These are phyloP conservation scores for Channa striata DNA, from an alignment of 2,797 vertebrate genomes.

Conservation along the genomic window DNA sequence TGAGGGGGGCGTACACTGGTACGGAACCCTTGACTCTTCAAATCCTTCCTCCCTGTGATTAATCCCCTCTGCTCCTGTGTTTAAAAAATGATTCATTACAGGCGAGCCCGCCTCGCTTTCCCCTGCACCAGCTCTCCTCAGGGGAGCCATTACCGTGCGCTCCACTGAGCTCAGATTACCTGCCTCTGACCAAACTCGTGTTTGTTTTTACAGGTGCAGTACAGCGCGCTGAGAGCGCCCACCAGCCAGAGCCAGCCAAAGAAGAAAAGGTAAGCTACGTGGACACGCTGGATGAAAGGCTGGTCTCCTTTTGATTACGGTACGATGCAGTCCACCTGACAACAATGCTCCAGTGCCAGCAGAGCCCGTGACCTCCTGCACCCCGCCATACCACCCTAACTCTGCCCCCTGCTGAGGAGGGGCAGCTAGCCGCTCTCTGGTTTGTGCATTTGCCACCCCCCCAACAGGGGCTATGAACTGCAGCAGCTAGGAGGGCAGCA, in stretches of 20 bases:
- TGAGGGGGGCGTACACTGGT: constrained; percentile 75
- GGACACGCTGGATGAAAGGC: constrained; percentile 66
- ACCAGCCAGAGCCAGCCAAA: constrained; percentile 87
- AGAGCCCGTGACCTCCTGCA: constrained; percentile 63
- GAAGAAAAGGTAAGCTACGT: constrained; percentile 87
- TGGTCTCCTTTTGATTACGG: constrained; percentile 60
- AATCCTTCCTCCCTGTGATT: constrained; percentile 96
- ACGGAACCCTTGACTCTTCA: constrained; percentile 96
- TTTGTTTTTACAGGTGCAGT: constrained; percentile 99
- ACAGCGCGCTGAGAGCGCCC: constrained; percentile 87
- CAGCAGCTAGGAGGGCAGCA: constrained; percentile 77
- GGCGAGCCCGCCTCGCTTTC: constrained; percentile 89
- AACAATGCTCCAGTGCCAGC: constrained; percentile 73
- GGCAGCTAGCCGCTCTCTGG: constrained; percentile 70
- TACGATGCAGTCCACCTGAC: constrained; percentile 71
- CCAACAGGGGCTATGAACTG: constrained; percentile 79
- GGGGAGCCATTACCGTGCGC: constrained; percentile 94
- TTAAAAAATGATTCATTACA: constrained; percentile 99
- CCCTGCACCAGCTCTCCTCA: constrained; percentile 86
- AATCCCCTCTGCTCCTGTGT: constrained; percentile 97
- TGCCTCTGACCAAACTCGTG: constrained; percentile 89
- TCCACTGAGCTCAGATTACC: constrained; percentile 92
- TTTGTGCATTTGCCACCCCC: constrained; percentile 75
- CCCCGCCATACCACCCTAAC: constrained; percentile 66
- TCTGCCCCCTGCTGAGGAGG: constrained; percentile 71